Conservation (phyloP, 2,888 invertebrate genomes). For the Eledona agricola region DNA sequence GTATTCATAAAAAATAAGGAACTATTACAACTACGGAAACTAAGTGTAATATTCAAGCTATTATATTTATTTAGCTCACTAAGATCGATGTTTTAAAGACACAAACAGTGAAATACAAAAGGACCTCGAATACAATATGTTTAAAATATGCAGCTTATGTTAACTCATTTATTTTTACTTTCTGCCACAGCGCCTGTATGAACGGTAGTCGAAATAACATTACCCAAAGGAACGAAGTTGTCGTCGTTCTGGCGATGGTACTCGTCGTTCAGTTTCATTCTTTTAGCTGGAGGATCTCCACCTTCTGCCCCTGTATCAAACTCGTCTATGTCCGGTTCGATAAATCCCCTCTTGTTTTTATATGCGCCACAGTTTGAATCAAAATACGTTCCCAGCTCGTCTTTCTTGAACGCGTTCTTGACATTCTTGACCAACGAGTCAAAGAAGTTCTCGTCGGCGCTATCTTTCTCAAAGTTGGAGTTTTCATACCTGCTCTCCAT, state of each 20-base stretch:
- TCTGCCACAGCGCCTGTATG: slow-evolving; percentile 23
- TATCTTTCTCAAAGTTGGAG: slow-evolving; percentile 21
- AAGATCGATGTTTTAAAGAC: slow-evolving; percentile 11
- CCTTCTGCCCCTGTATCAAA: slow-evolving; percentile 7
- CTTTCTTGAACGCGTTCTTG: slow-evolving; percentile 29
- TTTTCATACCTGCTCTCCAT: slow-evolving; percentile 47
- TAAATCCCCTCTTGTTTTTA: slow-evolving; percentile 49
- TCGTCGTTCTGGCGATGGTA: slow-evolving; percentile 30
- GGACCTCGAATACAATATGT: slow-evolving; percentile 17
- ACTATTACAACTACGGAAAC: slow-evolving; percentile 23
- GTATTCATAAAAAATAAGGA: slow-evolving; percentile 16
- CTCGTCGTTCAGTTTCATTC: slow-evolving; percentile 35
- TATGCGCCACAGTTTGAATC: slow-evolving; percentile 47
- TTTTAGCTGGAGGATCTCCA: slow-evolving; percentile 43
- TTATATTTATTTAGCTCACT: slow-evolving; percentile 10
- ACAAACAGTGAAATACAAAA: slow-evolving; percentile 16
- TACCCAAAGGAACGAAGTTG: slow-evolving; percentile 26
- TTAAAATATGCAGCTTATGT: slow-evolving; percentile 13
- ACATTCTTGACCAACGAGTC: slow-evolving; percentile 28
- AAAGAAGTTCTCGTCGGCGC: slow-evolving; percentile 26
- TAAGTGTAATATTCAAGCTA: slow-evolving; percentile 16
- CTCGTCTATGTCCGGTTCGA: slow-evolving; percentile 55
- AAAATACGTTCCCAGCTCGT: slow-evolving; percentile 27
- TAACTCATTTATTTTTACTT: slow-evolving; percentile 30
- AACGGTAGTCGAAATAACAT: slow-evolving; percentile 30